Evolutionary conservation across 2,113 vertebrate species (phyloP), one percentile per base, ranked within the genome.

Genomic region (Pachypanchax playfairii): DNA sequence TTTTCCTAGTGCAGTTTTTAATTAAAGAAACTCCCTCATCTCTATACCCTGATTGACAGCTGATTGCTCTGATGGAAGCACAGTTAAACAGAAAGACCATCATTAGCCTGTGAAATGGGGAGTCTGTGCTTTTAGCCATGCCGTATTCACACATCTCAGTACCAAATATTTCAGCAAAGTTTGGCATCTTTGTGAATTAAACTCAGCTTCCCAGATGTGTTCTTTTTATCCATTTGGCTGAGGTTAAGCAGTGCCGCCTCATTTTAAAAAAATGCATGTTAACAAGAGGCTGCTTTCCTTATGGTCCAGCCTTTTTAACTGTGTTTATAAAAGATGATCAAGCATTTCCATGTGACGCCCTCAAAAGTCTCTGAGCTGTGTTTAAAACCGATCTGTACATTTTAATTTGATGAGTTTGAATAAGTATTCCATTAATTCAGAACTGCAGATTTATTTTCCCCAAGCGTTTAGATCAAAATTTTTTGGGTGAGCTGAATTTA

Each of bases 191-290:
- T 10, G 15, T 35, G 64, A 51, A 1, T 61, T 75, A 57, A 35
- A 43, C 53, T 70, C 73, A n/a, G 28, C 69, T 43, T 9, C 26
- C 80, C 81, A 88, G 80, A 87, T 88, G 81, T 87, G 60, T 70
- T 79, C 68, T 41, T 57, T 52, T 35, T n/a, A n/a, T 66, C 51
- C 71, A 73, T 64, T 62, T 88, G 75, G 57, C 79, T 55, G 53
- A 46, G 38, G 69, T 66, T 26, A 50, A 31, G 36, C 36, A 9
- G 56, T 35, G 65, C 66, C 81, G 79, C 38, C 60, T 85, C 81
- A 79, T 84, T 73, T 57, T 18, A 25, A 39, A 63, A 75, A 85
- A 82, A 86, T 80, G 68, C 33, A 33, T 31, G 49, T 21, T 41
- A 69, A 75, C 73, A 55, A 26, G 41, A 14, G 28, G 12, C 58